These are phyloP conservation scores for Apeltes quadracus DNA, from an alignment of 2,113 vertebrate genomes.

Conservation along the genomic window DNA sequence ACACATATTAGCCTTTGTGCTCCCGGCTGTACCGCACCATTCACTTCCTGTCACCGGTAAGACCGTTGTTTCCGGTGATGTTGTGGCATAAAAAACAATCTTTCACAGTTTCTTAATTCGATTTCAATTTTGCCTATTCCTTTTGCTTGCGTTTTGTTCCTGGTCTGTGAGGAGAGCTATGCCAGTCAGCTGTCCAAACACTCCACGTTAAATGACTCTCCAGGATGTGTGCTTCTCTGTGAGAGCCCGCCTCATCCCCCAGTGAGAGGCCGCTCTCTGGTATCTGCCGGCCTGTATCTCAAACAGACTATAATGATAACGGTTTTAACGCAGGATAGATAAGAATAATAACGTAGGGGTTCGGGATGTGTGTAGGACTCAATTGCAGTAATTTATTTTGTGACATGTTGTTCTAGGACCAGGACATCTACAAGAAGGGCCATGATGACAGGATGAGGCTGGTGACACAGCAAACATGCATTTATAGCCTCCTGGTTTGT, in stretches of 20 bases:
- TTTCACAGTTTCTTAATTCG: background rate
- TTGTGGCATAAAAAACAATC: conserved; percentile 11
- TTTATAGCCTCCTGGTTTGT: background rate
- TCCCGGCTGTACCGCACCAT: background rate
- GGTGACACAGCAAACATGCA: background rate
- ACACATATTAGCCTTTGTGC: background rate
- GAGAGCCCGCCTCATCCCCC: conserved; percentile 28
- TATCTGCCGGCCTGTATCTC: conserved; percentile 28
- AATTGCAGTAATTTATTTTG: background rate
- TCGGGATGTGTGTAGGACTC: background rate
- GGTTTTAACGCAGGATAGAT: background rate
- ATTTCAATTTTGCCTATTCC: background rate
- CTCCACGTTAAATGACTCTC: conserved; percentile 62
- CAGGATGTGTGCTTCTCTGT: conserved; percentile 62
- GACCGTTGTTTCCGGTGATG: background rate
- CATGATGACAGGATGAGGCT: background rate
- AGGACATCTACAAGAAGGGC: background rate
- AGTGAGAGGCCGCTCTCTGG: conserved; percentile 33
- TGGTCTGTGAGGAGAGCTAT: conserved; percentile 54
- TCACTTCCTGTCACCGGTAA: background rate
- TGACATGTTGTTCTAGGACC: background rate
- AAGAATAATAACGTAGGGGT: background rate
- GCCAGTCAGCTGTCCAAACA: conserved; percentile 77
- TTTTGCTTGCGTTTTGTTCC: conserved; percentile 36
- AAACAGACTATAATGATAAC: background rate